A percentile compares a stretch with the other conserved stretches of the same genome.
phyloP scores from a whole-genome alignment of 2,888 invertebrate species.

The Parasteatoda lunata region DNA sequence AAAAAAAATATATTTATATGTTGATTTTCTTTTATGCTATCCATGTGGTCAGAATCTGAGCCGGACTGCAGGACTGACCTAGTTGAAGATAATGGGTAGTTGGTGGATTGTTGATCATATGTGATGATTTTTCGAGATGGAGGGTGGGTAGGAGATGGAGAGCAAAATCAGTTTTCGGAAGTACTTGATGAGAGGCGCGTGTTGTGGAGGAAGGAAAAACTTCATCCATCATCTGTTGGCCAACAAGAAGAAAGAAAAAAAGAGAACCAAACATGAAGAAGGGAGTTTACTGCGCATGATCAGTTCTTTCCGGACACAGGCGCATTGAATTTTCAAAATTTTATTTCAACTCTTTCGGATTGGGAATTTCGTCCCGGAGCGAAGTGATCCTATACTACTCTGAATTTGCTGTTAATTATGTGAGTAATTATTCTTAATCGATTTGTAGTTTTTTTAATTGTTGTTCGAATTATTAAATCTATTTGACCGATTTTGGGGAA shows the following conservation, averaged over 20 bases:
- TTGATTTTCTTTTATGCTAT: too few relatives aligned
- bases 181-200: conserved; percentile 7
- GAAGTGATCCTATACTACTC: too few relatives aligned
- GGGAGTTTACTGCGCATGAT: not conserved
- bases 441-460: too few relatives aligned
- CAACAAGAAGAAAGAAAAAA: conserved; percentile 22
- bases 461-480: too few relatives aligned
- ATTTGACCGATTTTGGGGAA: too few relatives aligned
- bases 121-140: not conserved
- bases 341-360: not conserved
- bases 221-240: conserved; percentile 50
- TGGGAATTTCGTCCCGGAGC: not conserved
- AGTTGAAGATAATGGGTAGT: not conserved
- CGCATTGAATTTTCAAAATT: conserved; percentile 1
- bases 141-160: not conserved
- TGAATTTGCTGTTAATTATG: too few relatives aligned
- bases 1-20: too few relatives aligned
- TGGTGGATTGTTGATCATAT: not conserved
- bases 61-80: not conserved
- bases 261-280: not conserved
- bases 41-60: too few relatives aligned
- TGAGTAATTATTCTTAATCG: too few relatives aligned
- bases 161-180: conserved; percentile 10
- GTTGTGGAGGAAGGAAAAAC: conserved; percentile 25
- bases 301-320: conserved; percentile 2